Evolutionary conservation across 2,113 vertebrate species (phyloP).

Genomic region (human (Homo sapiens)): DNA sequence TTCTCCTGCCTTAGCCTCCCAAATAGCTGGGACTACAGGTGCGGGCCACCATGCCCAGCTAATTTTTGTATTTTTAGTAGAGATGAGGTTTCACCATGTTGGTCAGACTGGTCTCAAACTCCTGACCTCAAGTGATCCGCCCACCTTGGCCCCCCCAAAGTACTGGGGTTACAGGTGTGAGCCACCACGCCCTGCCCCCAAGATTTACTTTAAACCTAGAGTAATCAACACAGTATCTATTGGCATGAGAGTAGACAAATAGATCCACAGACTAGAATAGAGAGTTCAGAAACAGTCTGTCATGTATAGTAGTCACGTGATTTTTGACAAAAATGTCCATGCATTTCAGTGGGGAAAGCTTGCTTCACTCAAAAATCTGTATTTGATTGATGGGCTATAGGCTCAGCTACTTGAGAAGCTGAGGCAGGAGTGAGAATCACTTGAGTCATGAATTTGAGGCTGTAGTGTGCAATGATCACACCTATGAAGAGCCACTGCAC

Average conservation of each 20-base stretch:
- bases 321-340: background rate
- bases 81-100: too few relatives aligned
- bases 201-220: background rate
- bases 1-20: too few relatives aligned
- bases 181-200: background rate
- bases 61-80: too few relatives aligned
- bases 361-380: background rate
- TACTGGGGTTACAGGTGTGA: too few relatives aligned
- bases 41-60: too few relatives aligned
- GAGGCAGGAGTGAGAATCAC: background rate
- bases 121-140: too few relatives aligned
- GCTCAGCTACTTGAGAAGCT: background rate
- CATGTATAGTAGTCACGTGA: background rate
- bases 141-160: too few relatives aligned
- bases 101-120: too few relatives aligned
- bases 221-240: background rate
- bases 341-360: background rate
- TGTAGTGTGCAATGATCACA: background rate
- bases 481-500: background rate
- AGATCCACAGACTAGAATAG: background rate
- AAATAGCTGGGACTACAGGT: too few relatives aligned
- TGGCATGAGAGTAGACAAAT: background rate
- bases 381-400: background rate
- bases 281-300: slow-evolving; percentile 2
- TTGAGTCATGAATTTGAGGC: background rate